Percentiles rank a stretch among this genome's conserved stretches.
phyloP scores from a whole-genome alignment of 2,888 invertebrate species.

The Melieria picta region DNA sequence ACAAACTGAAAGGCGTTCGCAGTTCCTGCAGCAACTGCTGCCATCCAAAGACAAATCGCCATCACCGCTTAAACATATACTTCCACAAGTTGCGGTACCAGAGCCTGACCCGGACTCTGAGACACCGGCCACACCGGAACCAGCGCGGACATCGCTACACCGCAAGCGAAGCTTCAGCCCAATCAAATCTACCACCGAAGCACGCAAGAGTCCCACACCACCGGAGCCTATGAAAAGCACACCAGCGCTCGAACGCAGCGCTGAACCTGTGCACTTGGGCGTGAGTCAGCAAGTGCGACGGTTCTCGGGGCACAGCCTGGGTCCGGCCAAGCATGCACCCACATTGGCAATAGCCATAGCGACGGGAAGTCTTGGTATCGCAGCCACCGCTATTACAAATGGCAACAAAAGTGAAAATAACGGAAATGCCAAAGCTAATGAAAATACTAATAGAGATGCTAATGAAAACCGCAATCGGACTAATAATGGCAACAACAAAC shows the following conservation, averaged over 20 bases:
- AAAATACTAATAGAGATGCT: constrained; percentile 9
- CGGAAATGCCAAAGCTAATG: not conserved
- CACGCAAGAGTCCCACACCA: constrained; percentile 50
- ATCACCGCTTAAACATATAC: constrained; percentile 35
- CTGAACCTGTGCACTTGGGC: constrained; percentile 58
- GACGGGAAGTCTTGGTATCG: constrained; percentile 43
- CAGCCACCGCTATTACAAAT: not conserved
- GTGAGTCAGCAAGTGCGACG: constrained; percentile 57
- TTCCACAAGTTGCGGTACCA: constrained; percentile 36
- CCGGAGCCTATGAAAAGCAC: constrained; percentile 54
- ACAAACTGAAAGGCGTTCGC: constrained; percentile 27
- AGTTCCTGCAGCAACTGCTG: constrained; percentile 31
- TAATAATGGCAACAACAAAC: constrained; percentile 22
- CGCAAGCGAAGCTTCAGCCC: constrained; percentile 47
- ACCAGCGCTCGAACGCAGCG: constrained; percentile 58
- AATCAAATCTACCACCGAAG: not conserved
- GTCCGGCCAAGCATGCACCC: constrained; percentile 56
- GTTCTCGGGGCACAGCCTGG: constrained; percentile 50
- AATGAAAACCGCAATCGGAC: constrained; percentile 25
- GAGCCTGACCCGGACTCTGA: constrained; percentile 35
- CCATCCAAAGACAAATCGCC: constrained; percentile 45
- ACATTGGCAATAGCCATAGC: constrained; percentile 57
- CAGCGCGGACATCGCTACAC: constrained; percentile 25
- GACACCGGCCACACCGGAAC: constrained; percentile 40
- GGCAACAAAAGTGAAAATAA: not conserved